Conservation (phyloP, 2,113 vertebrate species). For the Trichomycterus rosablanca region DNA sequence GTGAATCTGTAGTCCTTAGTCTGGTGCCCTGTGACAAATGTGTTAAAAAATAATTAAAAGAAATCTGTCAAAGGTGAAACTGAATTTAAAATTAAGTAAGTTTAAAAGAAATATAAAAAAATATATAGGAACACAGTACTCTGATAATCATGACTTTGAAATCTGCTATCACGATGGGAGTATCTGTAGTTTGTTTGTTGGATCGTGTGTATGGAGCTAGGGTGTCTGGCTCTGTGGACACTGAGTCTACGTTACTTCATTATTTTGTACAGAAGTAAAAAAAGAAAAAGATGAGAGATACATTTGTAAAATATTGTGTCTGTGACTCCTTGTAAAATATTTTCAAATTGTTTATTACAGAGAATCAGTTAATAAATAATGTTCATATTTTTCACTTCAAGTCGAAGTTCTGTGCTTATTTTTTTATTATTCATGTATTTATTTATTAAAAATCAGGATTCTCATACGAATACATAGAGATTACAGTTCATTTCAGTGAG, state of each 20-base stretch:
- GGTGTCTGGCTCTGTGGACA: conserved; percentile 64
- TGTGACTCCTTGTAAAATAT: conserved; percentile 99
- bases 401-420: conserved; percentile 53
- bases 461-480: too few relatives aligned
- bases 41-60: conserved; percentile 58
- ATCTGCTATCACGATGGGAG: conserved; percentile 63
- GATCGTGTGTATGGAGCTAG: conserved; percentile 57
- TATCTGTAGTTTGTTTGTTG: conserved; percentile 51
- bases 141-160: conserved; percentile 65
- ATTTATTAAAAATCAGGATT: too few relatives aligned
- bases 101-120: conserved; percentile 50
- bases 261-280: conserved; percentile 89
- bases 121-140: conserved; percentile 64
- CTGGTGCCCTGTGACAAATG: conserved; percentile 86
- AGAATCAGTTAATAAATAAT: conserved; percentile 99
- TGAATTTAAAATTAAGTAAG: conserved; percentile 65
- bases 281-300: conserved; percentile 75
- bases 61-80: conserved; percentile 50
- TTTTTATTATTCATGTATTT: too few relatives aligned
- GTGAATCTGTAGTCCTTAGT: conserved; percentile 97
- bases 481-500: too few relatives aligned
- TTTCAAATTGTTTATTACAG: conserved; percentile 99
- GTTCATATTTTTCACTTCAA: conserved; percentile 99
- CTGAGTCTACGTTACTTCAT: conserved; percentile 71
- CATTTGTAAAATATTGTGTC: conserved; percentile 99